These are phyloP conservation scores for Hiodon tergisus DNA, from an alignment of 2,113 vertebrate genomes.

Conservation along the genomic window DNA sequence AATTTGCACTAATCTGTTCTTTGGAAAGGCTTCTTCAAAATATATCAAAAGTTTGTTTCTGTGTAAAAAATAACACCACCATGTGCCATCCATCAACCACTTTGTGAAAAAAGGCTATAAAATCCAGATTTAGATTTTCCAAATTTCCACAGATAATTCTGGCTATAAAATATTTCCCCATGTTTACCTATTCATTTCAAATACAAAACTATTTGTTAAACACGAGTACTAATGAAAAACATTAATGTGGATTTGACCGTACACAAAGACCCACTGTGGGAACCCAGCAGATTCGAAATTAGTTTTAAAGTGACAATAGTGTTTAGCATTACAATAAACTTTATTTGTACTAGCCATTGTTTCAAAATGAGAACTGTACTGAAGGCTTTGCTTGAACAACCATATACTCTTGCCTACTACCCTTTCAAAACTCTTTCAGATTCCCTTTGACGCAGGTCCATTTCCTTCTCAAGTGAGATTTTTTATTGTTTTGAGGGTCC, in stretches of 20 bases:
- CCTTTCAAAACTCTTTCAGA: constrained; percentile 58
- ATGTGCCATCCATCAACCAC: no score
- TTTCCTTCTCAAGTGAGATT: constrained; percentile 75
- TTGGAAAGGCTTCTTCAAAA: no score
- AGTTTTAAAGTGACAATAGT: constrained; percentile 12
- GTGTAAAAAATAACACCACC: no score
- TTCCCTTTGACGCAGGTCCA: constrained; percentile 85
- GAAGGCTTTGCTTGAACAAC: constrained; percentile 16
- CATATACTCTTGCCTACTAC: constrained; percentile 51
- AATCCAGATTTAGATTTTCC: no score
- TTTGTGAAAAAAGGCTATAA: no score
- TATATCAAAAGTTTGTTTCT: no score
- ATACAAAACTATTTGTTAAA: no score
- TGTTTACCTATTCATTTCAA: no score
- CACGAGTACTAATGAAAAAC: background rate
- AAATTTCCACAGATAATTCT: no score
- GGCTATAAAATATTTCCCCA: no score
- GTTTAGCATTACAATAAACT: constrained; percentile 6
- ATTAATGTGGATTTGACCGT: constrained; percentile 7
- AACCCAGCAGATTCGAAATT: constrained; percentile 4
- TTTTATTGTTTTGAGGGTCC: constrained; percentile 80
- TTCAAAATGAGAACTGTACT: constrained; percentile 39
- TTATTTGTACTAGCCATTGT: constrained; percentile 8
- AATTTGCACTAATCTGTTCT: no score
- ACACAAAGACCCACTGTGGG: constrained; percentile 14